Conservation (phyloP, 2,113 vertebrate species). For the Chloebia gouldiae region DNA sequence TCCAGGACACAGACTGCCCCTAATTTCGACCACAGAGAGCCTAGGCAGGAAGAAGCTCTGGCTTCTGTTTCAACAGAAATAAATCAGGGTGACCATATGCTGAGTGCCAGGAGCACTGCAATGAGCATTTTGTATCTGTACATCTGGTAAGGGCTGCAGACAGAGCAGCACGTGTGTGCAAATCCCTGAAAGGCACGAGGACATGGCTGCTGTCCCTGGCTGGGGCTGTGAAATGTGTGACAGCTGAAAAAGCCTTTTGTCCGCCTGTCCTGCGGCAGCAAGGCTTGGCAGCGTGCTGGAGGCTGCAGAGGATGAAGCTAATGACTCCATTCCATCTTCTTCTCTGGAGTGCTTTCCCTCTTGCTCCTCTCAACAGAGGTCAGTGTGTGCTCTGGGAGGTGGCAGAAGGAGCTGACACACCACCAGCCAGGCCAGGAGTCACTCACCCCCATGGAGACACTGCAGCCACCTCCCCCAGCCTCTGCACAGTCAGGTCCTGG, state of each 20-base stretch:
- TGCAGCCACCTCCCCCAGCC: not conserved
- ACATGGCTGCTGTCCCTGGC: not conserved
- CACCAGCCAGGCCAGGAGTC: not conserved
- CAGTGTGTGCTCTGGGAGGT: not conserved
- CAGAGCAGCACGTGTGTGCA: not conserved
- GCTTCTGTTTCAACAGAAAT: not conserved
- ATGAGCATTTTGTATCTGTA: not conserved
- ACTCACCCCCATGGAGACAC: not conserved
- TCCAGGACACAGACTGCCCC: not conserved
- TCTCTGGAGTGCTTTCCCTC: not conserved
- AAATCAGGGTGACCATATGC: not conserved
- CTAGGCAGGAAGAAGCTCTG: not conserved
- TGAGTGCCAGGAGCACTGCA: not conserved
- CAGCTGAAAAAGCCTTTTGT: not conserved
- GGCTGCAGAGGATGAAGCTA: not conserved
- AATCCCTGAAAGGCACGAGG: not conserved
- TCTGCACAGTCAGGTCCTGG: not conserved
- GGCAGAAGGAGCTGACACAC: not conserved
- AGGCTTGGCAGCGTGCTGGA: not conserved
- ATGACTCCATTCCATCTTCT: constrained; percentile 19
- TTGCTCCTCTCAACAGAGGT: not conserved
- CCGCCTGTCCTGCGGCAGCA: not conserved
- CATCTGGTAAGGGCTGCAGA: not conserved
- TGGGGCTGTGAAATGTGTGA: rapidly evolving
- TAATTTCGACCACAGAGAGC: not conserved